Conservation (phyloP, 2,113 vertebrate species). For the Glaucomys volans region DNA sequence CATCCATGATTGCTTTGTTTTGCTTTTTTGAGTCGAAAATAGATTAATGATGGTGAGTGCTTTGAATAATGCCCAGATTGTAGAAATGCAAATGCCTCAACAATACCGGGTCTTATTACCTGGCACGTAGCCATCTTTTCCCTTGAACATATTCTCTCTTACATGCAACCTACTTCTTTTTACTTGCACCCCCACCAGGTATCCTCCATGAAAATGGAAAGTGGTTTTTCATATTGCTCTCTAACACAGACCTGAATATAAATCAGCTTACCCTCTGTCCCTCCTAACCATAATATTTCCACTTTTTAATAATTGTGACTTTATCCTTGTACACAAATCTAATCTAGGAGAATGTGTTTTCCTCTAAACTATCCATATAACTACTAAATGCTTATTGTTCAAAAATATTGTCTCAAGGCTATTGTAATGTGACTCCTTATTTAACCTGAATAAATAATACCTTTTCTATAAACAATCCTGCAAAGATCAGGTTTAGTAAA, state of each 20-base stretch:
- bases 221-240: not conserved
- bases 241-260: not conserved
- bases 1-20: not conserved
- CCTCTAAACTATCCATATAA: not conserved
- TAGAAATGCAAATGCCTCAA: not conserved
- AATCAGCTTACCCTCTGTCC: not conserved
- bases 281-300: not conserved
- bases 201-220: not conserved
- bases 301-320: constrained; percentile 22
- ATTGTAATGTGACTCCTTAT: not conserved
- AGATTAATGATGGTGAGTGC: not conserved
- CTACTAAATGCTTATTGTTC: not conserved
- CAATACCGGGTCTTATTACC: not conserved
- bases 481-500: constrained; percentile 13
- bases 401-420: constrained; percentile 23
- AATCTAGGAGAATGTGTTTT: not conserved
- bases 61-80: not conserved
- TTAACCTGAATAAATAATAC: constrained; percentile 32
- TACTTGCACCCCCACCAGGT: too few relatives aligned
- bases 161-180: not conserved
- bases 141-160: not conserved
- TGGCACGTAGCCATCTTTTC: not conserved
- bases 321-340: not conserved
- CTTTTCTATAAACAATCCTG: not conserved
- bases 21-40: not conserved